Base-by-base conservation (phyloP, 2,113 vertebrate genomes). In the Trogon melanurus region DNA sequence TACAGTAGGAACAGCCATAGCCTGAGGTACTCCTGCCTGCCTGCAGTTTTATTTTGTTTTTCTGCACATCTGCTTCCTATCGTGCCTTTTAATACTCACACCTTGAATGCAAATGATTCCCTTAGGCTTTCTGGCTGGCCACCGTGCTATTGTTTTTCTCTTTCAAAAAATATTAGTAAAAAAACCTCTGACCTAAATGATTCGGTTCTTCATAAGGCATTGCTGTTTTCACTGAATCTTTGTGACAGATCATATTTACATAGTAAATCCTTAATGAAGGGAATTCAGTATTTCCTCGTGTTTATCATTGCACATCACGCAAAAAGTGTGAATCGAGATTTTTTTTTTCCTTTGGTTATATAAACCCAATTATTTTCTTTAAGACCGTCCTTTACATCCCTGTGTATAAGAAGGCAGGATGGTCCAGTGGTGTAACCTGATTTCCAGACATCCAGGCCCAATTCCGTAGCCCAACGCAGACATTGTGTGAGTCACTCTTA, bases 61-160 rank as follows among this genome's bases (percentile, higher is more conserved):
- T 85, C 79, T 90, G 81, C 93, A 95, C 95, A 96, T 96, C 95
- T 97, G 96, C 89, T 97, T 97, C 87, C 86, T 89, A 95, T 97
- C 5, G 6, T 78, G 79, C 73, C 30, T 96, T 94, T 94, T 94
- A 93, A 92, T 88, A 32, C 87, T 86, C 93, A 94, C 94, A 97
- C 91, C 84, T 91, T 90, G 75, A 96, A 87, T 34, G 47, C 13
- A 57, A 76, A 79, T 82, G 48, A 75, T 61, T 95, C 85, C 94
- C 73, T 29, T 21, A 86, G 91, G 83, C 83, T 91, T 93, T 90
- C 91, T 91, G 95, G 76, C 83, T 78, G 85, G 51, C 94, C 81
- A 96, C 95, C 92, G 95, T 85, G 38, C 8, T 32, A 69, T 93
- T 95, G 86, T 88, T 88, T 76, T 90, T 58, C n/a, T 83, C 21